Percentiles rank a stretch among this genome's conserved stretches.
phyloP scores from a whole-genome alignment of 1,140 invertebrate species.

The Zaprionus davidi region DNA sequence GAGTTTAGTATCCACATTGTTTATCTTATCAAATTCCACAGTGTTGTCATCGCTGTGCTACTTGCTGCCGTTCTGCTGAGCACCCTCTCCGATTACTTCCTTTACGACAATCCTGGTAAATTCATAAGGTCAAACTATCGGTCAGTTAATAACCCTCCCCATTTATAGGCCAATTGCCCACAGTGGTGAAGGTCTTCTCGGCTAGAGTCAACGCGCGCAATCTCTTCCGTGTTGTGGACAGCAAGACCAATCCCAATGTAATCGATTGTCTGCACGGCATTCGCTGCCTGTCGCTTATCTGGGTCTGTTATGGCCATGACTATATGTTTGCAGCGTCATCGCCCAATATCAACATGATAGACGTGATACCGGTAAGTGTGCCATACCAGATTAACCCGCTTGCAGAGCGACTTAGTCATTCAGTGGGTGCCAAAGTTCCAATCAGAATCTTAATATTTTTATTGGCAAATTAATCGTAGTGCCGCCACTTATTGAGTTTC shows the following conservation, averaged over 20 bases:
- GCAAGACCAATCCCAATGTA: slow-evolving; percentile 56
- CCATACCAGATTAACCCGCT: not conserved
- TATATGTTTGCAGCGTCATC: not conserved
- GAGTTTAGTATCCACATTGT: not conserved
- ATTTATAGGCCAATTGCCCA: slow-evolving; percentile 26
- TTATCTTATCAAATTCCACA: not conserved
- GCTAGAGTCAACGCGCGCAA: slow-evolving; percentile 47
- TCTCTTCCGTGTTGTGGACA: slow-evolving; percentile 51
- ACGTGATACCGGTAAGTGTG: slow-evolving; percentile 20
- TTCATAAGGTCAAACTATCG: not conserved
- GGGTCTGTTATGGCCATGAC: slow-evolving; percentile 62
- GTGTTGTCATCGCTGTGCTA: slow-evolving; percentile 39
- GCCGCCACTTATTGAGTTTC: not conserved
- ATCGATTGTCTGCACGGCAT: slow-evolving; percentile 70
- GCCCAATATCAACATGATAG: slow-evolving; percentile 33
- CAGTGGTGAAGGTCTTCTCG: slow-evolving; percentile 49
- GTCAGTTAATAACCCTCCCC: not conserved
- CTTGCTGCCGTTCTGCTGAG: slow-evolving; percentile 17
- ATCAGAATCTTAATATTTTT: slow-evolving; percentile 2
- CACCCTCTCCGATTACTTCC: slow-evolving; percentile 61
- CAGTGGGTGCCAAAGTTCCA: not conserved
- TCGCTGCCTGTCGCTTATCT: slow-evolving; percentile 62
- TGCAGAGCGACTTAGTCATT: not conserved
- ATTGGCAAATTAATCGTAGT: not conserved
- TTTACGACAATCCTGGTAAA: slow-evolving; percentile 47